Conservation (phyloP, 2,797 vertebrate genomes). For the Danio kyathit region DNA sequence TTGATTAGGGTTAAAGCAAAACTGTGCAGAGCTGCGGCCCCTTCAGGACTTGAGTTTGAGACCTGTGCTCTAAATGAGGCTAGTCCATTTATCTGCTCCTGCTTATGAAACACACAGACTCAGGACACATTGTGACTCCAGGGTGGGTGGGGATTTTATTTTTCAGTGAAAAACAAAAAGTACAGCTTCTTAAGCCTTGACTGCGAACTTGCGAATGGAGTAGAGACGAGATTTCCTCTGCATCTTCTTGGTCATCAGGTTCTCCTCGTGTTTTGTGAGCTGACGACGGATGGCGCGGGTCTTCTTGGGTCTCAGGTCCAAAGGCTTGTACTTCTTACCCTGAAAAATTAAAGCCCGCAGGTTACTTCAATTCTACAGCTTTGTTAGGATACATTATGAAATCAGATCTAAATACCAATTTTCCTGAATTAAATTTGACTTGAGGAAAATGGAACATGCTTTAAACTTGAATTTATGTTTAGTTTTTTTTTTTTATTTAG, state of each 20-base stretch:
- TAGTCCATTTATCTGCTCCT: no score
- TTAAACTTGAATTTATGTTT: no score
- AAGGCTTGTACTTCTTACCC: slow-evolving; percentile 98
- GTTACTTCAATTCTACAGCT: no score
- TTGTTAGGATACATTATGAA: no score
- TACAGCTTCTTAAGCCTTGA: slow-evolving; percentile 88
- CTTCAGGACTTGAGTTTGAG: no score
- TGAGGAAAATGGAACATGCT: no score
- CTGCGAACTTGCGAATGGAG: slow-evolving; percentile 90
- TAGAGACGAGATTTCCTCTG: slow-evolving; percentile 93
- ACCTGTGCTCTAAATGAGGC: no score
- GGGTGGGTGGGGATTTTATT: slow-evolving; percentile 70
- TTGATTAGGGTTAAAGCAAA: no score
- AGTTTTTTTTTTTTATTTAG: no score
- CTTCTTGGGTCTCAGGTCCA: slow-evolving; percentile 98
- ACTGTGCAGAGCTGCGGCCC: no score
- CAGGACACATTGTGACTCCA: not conserved
- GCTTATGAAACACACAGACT: slow-evolving; percentile 20
- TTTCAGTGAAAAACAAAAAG: slow-evolving; percentile 56
- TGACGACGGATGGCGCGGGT: slow-evolving; percentile 93
- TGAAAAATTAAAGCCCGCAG: slow-evolving; percentile 62
- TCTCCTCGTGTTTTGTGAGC: slow-evolving; percentile 92
- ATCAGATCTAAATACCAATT: no score
- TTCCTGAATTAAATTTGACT: no score
- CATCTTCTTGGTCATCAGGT: slow-evolving; percentile 94